Conservation (phyloP, 2,888 invertebrate genomes). For the Branchipolynoe longqiensis region DNA sequence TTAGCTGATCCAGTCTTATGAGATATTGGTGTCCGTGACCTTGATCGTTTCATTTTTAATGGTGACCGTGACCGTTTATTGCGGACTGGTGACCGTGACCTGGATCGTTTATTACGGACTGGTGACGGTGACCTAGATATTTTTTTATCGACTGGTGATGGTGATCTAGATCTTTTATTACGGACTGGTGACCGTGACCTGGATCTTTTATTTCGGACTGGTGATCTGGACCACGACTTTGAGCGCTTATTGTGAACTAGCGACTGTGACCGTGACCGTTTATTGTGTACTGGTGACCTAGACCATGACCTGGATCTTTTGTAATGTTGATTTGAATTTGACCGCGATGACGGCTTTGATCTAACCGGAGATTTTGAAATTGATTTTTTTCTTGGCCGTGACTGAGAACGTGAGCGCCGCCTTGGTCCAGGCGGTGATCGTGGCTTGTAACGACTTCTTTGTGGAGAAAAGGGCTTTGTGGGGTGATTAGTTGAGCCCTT, state of each 20-base stretch:
- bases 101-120: neutral
- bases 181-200: neutral
- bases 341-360: neutral
- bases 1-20: slow-evolving; percentile 6
- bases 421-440: too few species aligned
- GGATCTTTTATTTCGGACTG: neutral
- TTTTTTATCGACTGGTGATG: too few species aligned
- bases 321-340: slow-evolving; percentile 33
- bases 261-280: too few species aligned
- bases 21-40: slow-evolving; percentile 10
- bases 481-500: slow-evolving; percentile 11
- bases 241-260: neutral
- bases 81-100: slow-evolving; percentile 15
- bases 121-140: slow-evolving; percentile 8
- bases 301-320: neutral
- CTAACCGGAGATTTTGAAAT: too few species aligned
- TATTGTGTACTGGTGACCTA: slow-evolving; percentile 42
- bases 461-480: too few species aligned
- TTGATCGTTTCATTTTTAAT: neutral
- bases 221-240: slow-evolving; percentile 41
- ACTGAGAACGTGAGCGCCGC: too few species aligned
- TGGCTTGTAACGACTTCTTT: too few species aligned
- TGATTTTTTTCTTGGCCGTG: too few species aligned
- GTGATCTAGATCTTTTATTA: neutral
- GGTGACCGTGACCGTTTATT: slow-evolving; percentile 13